Conservation (phyloP, 2,797 vertebrate genomes). For the Megaceryle alcyon region DNA sequence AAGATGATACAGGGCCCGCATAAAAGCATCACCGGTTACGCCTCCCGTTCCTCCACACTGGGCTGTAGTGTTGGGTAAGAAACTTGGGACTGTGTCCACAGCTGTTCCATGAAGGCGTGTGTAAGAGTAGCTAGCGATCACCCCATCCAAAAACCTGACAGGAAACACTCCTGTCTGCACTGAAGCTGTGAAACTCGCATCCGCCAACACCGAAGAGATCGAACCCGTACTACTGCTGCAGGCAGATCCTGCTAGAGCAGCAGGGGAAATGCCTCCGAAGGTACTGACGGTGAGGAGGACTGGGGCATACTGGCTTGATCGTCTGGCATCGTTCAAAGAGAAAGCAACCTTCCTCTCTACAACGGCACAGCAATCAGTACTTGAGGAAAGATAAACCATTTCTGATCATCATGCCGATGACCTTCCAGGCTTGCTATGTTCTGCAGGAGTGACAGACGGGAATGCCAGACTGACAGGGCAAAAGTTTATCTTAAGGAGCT, state of each 20-base stretch:
- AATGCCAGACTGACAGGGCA: neutral
- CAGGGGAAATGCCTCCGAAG: neutral
- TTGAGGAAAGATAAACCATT: neutral
- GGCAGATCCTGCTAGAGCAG: neutral
- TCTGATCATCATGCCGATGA: neutral
- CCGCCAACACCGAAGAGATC: neutral
- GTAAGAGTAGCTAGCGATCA: neutral
- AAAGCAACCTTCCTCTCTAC: neutral
- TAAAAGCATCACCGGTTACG: neutral
- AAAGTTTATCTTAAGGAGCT: neutral
- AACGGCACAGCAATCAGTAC: neutral
- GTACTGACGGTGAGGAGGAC: neutral
- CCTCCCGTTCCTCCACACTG: neutral
- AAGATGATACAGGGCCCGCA: neutral
- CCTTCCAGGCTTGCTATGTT: neutral
- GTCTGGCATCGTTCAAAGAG: neutral
- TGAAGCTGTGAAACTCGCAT: neutral
- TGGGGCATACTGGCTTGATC: neutral
- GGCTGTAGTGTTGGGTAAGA: neutral
- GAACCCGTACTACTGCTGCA: neutral
- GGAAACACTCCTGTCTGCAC: neutral
- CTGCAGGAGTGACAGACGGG: neutral
- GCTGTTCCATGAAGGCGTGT: neutral
- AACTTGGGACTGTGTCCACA: neutral
- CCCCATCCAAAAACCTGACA: neutral